These are phyloP conservation scores for Busseola fusca DNA, from an alignment of 2,888 invertebrate genomes.

Conservation along the genomic window DNA sequence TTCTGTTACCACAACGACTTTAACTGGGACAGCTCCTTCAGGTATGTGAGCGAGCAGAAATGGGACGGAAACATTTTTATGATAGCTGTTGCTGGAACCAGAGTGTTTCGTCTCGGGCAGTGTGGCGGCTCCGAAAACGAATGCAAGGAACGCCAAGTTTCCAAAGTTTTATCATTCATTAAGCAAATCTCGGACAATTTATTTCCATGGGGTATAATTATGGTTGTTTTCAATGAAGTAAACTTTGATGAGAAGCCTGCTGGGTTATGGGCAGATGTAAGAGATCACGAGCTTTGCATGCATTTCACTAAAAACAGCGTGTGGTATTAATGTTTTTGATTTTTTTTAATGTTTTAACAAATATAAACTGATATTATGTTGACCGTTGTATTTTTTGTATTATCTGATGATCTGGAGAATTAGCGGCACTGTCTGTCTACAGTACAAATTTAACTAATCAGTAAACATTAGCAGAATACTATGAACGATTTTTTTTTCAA, in stretches of 20 bases:
- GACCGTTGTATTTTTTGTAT: background rate
- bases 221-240: constrained; percentile 25
- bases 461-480: background rate
- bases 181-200: constrained; percentile 46
- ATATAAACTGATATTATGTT: background rate
- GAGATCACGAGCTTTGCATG: constrained; percentile 73
- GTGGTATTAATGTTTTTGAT: constrained; percentile 47
- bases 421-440: background rate
- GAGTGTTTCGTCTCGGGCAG: constrained; percentile 65
- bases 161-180: constrained; percentile 54
- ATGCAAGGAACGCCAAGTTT: constrained; percentile 56
- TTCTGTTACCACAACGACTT: constrained; percentile 72
- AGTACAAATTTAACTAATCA: background rate
- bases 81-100: constrained; percentile 63
- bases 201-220: constrained; percentile 57
- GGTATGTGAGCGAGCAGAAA: constrained; percentile 59
- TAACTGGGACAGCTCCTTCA: constrained; percentile 70
- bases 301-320: constrained; percentile 58
- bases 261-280: constrained; percentile 66
- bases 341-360: constrained; percentile 2
- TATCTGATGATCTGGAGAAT: background rate
- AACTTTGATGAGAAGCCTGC: constrained; percentile 27
- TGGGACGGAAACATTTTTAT: constrained; percentile 58
- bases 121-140: constrained; percentile 48
- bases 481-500: background rate